Conservation (phyloP, 1,140 invertebrate species). For the Lasioglossum baleicum region DNA sequence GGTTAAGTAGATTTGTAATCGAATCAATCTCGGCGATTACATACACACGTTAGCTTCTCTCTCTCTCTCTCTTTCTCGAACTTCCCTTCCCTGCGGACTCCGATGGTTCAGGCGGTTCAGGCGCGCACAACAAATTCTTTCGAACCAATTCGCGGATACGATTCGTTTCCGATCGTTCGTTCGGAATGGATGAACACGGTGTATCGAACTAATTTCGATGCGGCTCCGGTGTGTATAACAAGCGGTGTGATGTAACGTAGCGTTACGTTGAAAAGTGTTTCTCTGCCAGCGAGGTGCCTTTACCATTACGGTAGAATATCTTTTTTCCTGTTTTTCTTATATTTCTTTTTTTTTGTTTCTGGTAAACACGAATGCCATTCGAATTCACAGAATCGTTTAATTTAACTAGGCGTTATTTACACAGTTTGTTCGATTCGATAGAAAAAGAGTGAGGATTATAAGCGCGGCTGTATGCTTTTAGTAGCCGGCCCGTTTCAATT, state of each 20-base stretch:
- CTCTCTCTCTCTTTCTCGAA: no score
- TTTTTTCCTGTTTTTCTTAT: no score
- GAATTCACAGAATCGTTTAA: slow-evolving; percentile 65
- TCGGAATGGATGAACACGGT: slow-evolving; percentile 28
- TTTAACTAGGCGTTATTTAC: slow-evolving; percentile 74
- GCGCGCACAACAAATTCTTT: neutral
- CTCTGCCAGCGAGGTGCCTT: slow-evolving; percentile 42
- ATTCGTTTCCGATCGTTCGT: neutral
- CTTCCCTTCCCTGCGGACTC: neutral
- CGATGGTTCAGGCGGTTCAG: neutral
- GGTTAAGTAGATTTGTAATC: slow-evolving; percentile 57
- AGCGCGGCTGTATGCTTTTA: slow-evolving; percentile 61
- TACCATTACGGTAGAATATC: slow-evolving; percentile 39
- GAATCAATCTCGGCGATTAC: slow-evolving; percentile 26
- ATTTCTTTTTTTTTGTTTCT: slow-evolving; percentile 22
- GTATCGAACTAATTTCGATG: slow-evolving; percentile 38
- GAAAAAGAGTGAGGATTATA: slow-evolving; percentile 52
- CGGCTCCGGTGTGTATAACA: slow-evolving; percentile 33
- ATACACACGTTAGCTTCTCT: neutral
- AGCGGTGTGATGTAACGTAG: slow-evolving; percentile 42
- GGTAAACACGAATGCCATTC: slow-evolving; percentile 59
- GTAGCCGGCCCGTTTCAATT: slow-evolving; percentile 84
- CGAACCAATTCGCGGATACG: neutral
- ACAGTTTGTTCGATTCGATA: slow-evolving; percentile 64
- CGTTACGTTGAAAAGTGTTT: slow-evolving; percentile 45